Base-by-base conservation (phyloP, 2,113 vertebrate species). In the Apistogramma diplotaenia region DNA sequence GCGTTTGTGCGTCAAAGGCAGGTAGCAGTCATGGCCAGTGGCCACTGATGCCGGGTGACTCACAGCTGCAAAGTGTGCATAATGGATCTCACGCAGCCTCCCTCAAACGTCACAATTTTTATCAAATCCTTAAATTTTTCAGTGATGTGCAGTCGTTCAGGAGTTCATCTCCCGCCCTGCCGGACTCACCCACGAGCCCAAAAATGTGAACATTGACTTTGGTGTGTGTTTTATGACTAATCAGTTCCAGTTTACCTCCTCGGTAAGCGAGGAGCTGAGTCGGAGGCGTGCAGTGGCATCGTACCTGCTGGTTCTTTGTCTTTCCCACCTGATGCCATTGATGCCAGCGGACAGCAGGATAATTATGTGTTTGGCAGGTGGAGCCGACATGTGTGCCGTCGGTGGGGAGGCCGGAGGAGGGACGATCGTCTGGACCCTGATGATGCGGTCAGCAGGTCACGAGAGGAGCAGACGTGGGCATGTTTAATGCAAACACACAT, bases 1-100 rank as follows among this genome's bases (percentile, higher is more conserved):
- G 33, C 0, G 29, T 49, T 51, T n/a, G 67, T 35, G 71, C 60
- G 81, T 91, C 91, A 93, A 56, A 76, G 78, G 79, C 89, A 92
- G 91, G 86, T 91, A 88, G 35, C 67, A 57, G 62, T 87, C 84
- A 82, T 74, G 78, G 84, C 55, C 83, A 59, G 75, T 67, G 80
- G 62, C 78, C n/a, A n/a, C 55, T 72, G 79, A 49, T n/a, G 29
- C 57, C 21, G 33, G 7, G 62, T 94, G 93, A 94, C 78, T 93
- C 93, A 94, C 56, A 15, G 56, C 27, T 61, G 55, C 72, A 75
- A 76, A 78, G 78, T 79, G 49, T 33, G 78, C 82, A 75, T 77
- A 78, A 85, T 51, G 57, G 80, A 72, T 57, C 18, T n/a, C 37
- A 21, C 1, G 18, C 33, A 58, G 25, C 21, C 57, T 79, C n/a